Base-by-base conservation (phyloP, 2,888 invertebrate species). In the Pyralis farinalis region DNA sequence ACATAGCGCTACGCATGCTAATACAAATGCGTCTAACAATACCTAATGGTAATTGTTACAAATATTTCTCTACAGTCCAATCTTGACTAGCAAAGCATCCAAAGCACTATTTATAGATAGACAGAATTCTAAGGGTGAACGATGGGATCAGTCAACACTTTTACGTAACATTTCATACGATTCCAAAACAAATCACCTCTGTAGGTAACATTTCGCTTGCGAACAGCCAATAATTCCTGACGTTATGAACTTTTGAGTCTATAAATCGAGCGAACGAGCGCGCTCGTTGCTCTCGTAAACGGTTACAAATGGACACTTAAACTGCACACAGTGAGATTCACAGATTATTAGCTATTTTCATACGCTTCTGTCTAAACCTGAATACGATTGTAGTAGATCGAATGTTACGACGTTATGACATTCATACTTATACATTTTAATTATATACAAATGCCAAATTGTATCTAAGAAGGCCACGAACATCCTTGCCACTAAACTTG, bases 201-300 rank as follows among this genome's bases (percentile, higher is more conserved):
- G 8, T 25, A 25, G 25, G 8, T 25, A 25, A 25, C 25, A 8
- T 25, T n/a, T 7, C 3, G 25, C 25, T n/a, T 4, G 25, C 25
- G 25, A 56, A 55, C 35, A 45, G 46, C 47, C 65, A 55, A 63
- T 64, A 55, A 58, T 51, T 54, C 54, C 47, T 45, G 46, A 47
- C 50, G 61, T 68, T 70, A 76, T 71, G 67, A 76, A 77, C 64
- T 71, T 74, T 74, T 65, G 55, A 71, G 70, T 67, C 65, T 59
- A 70, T 77, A 76, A 76, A 77, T 72, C 66, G 59, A 45, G 49
- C 47, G 51, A 61, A 63, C 62, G 65, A 58, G 63, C 53, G 53
- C 50, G 63, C 53, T 59, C 54, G 61, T 65, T 71, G 68, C 66
- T 60, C 64, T 69, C 79, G 63, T 79, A 72, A 79, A 79, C 69